A percentile compares a stretch with the other conserved stretches of the same genome.
phyloP scores from a whole-genome alignment of 1,140 invertebrate species.

The Drosophila aff. region DNA sequence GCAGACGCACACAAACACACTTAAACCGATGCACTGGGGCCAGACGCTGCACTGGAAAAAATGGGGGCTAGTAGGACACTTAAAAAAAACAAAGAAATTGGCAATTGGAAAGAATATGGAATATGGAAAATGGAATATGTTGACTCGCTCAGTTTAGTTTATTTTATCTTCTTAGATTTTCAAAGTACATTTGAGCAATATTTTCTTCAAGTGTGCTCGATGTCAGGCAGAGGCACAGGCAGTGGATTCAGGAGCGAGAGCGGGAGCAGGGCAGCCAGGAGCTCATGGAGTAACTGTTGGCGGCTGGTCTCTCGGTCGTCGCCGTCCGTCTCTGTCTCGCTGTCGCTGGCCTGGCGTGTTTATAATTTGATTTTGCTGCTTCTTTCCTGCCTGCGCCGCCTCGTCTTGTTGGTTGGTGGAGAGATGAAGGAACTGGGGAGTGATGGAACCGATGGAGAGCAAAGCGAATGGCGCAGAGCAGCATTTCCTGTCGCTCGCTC shows the following conservation, averaged over 20 bases:
- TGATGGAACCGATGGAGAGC: constrained; percentile 29
- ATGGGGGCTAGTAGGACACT: not conserved
- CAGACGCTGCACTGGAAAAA: constrained; percentile 50
- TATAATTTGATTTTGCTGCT: constrained; percentile 83
- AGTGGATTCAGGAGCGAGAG: constrained; percentile 11
- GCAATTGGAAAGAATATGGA: too few species aligned
- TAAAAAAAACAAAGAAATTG: not conserved
- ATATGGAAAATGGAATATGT: too few species aligned
- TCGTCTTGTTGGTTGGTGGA: constrained; percentile 27
- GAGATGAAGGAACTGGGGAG: constrained; percentile 24
- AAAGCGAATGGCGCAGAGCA: constrained; percentile 51
- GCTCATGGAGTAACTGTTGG: constrained; percentile 49
- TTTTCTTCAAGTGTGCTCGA: constrained; percentile 6
- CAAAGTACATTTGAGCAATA: not conserved
- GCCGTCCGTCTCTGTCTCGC: constrained; percentile 20
- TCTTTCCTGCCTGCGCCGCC: constrained; percentile 63
- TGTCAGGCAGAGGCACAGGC: constrained; percentile 13
- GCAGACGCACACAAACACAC: constrained; percentile 19
- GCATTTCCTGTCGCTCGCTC: constrained; percentile 76
- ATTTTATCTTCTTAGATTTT: not conserved
- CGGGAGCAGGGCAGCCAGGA: not conserved
- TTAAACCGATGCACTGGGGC: constrained; percentile 40
- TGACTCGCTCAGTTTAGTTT: too few species aligned
- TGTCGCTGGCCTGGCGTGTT: constrained; percentile 77
- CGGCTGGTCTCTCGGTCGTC: constrained; percentile 49